Percentiles rank a stretch among this genome's conserved stretches.
These are phyloP conservation scores for Lindbergichthys nudifrons DNA, from an alignment of 2,797 vertebrate species.

Conservation along the genomic window DNA sequence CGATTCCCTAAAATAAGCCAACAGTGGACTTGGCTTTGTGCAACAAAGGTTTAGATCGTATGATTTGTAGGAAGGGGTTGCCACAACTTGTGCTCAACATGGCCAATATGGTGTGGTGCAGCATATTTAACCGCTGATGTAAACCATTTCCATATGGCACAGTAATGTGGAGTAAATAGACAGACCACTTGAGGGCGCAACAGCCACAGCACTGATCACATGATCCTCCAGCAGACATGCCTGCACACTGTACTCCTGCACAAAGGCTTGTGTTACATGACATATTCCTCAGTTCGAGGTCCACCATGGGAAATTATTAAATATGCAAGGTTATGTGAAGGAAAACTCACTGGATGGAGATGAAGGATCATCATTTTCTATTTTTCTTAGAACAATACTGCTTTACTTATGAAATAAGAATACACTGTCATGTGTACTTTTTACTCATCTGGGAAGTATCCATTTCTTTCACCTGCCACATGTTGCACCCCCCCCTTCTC, in stretches of 20 bases:
- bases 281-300: neutral
- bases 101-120: conserved; percentile 72
- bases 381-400: neutral
- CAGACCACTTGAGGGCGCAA: conserved; percentile 86
- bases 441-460: conserved; percentile 31
- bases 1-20: conserved; percentile 51
- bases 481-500: conserved; percentile 26
- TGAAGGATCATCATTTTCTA: neutral
- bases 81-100: conserved; percentile 81
- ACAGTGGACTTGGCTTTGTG: conserved; percentile 64
- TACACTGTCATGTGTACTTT: neutral
- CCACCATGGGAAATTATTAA: neutral
- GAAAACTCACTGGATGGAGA: neutral
- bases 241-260: neutral
- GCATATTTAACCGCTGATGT: conserved; percentile 75
- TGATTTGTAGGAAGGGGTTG: conserved; percentile 72
- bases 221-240: conserved; percentile 12
- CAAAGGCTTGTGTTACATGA: neutral
- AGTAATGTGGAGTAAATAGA: conserved; percentile 1
- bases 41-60: conserved; percentile 62
- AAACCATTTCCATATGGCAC: conserved; percentile 79
- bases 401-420: conserved; percentile 5
- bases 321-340: neutral
- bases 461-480: conserved; percentile 63
- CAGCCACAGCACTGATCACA: conserved; percentile 58